Evolutionary conservation across 2,888 invertebrate genomes (phyloP), one percentile per base, ranked within the genome.

Genomic region (Mantis religiosa): DNA sequence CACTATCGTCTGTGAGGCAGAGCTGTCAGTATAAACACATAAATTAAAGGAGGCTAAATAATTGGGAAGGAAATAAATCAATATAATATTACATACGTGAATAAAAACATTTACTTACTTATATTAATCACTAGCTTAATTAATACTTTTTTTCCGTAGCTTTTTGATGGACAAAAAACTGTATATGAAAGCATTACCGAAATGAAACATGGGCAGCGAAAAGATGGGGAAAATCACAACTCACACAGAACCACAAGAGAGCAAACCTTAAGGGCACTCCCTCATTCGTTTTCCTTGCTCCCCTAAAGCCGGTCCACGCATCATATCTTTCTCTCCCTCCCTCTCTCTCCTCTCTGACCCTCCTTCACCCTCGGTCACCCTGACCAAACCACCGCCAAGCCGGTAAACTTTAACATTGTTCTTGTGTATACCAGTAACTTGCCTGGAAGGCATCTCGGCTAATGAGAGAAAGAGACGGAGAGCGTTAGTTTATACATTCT

Each of bases 321-420:
- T 87, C 82, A 87, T 82, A 87, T 82, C 82, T 82, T 27, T 71
- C 54, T 71, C 54, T 54, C 30, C 30, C 15, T 6, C 54, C 6
- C 54, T 20, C 20, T 25, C 54, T 71, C 1, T 20, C 6, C 54
- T 20, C 20, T 25, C 54, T 71, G 20, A 71, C 54, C 81, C 28
- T n/a, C 54, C 54, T 25, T 71, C 54, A 71, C 54, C 81, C 28
- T 30, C 86, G 25, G 14, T 47, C 81, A 27, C 12, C 87, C 82
- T 82, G 87, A 34, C 85, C 47, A 27, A n/a, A 85, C 85, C 84
- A 34, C 30, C 25, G 54, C 54, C 54, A 71, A 84, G 54, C 82
- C n/a, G 30, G n/a, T 41, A 71, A 87, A 87, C 34, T 87, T 86
- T 54, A 86, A 87, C 82, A 82, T 82, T 87, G 87, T 87, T 87